Conservation (phyloP, 2,888 invertebrate genomes). For the Eulithis prunata region DNA sequence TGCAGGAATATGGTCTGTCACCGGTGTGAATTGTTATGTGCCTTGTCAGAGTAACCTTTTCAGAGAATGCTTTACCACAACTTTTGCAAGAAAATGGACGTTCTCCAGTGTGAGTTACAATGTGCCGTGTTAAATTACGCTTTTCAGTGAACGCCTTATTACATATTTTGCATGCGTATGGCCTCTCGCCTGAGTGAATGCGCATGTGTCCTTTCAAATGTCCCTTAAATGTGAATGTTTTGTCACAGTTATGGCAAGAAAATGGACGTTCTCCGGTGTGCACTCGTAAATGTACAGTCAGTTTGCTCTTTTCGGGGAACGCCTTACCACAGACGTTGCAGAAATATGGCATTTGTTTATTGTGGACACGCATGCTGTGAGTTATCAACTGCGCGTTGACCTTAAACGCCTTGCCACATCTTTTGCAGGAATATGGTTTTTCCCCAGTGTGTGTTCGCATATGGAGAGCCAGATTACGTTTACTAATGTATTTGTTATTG, state of each 20-base stretch:
- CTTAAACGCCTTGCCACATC: neutral
- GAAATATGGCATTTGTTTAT: neutral
- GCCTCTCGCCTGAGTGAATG: neutral
- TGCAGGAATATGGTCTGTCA: constrained; percentile 1
- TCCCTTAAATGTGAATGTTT: neutral
- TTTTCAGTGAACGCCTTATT: neutral
- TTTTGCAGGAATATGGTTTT: neutral
- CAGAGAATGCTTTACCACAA: neutral
- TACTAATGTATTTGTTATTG: neutral
- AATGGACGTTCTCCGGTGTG: neutral
- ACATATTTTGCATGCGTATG: neutral
- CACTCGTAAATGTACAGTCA: neutral
- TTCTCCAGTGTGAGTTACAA: neutral
- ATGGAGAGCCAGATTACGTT: neutral
- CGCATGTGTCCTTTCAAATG: neutral
- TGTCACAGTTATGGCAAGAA: neutral
- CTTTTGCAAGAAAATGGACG: neutral
- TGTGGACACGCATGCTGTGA: neutral
- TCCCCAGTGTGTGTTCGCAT: constrained; percentile 1
- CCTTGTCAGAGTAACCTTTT: neutral
- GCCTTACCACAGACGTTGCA: neutral
- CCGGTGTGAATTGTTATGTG: neutral
- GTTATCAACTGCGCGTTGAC: neutral
- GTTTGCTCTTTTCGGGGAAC: neutral
- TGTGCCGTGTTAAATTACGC: neutral